Base-by-base conservation (phyloP, 1,140 invertebrate genomes). In the Lethrus apterus region DNA sequence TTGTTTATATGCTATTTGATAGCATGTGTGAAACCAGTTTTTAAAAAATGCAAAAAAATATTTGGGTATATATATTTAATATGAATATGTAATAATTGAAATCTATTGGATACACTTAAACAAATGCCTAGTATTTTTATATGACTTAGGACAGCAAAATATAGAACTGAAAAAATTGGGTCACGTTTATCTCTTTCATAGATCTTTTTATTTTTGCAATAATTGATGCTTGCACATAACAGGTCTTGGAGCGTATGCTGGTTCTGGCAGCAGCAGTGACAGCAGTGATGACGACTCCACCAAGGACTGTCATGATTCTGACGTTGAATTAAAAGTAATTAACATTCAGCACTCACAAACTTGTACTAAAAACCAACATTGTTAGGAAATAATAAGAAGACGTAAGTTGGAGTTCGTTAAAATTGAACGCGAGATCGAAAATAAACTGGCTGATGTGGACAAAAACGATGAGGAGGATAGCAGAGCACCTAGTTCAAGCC, bases 171-270 rank as follows among this genome's bases (percentile, higher is more conserved):
- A n/a, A n/a, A n/a, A n/a, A n/a, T n/a, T n/a, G n/a, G n/a, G n/a
- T n/a, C n/a, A n/a, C n/a, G n/a, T n/a, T n/a, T n/a, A n/a, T n/a
- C n/a, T n/a, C n/a, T n/a, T n/a, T n/a, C n/a, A n/a, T n/a, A n/a
- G n/a, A n/a, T n/a, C n/a, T n/a, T n/a, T n/a, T n/a, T n/a, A n/a
- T n/a, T n/a, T n/a, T n/a, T n/a, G n/a, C n/a, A n/a, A n/a, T n/a
- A n/a, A n/a, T n/a, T n/a, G n/a, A 7, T 5, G n/a, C 5, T 26
- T 7, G 24, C 24, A 7, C n/a, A 41, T 44, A 32, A 44, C 47
- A 62, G 64, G 64, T 33, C 48, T 66, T 53, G 63, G 60, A 31
- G 60, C 59, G 4, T 66, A 66, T 19, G 62, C 48, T 3, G 60
- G 45, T 40, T 61, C 60, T 0, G 58, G 42, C 8, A 58, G 54